Conservation (phyloP, 1,140 invertebrate species). For the Drosophila lowei region DNA sequence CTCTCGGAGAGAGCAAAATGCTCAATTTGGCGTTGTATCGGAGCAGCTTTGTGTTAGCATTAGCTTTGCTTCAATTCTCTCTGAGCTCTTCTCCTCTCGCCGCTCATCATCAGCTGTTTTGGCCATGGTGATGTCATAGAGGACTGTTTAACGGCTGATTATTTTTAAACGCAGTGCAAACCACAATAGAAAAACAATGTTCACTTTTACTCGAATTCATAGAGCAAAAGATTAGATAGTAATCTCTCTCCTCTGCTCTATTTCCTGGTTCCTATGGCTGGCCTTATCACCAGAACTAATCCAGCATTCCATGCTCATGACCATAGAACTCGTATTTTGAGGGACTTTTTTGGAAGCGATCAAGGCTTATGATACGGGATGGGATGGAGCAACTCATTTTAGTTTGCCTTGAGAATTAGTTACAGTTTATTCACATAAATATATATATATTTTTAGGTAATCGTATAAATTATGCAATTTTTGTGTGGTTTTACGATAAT, state of each 20-base stretch:
- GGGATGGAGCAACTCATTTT: constrained; percentile 15
- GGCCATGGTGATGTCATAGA: constrained; percentile 33
- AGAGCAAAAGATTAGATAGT: too few species aligned
- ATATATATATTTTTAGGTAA: constrained; percentile 66
- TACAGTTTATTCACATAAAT: constrained; percentile 81
- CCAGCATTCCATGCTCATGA: constrained; percentile 27
- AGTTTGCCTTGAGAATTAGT: constrained; percentile 79
- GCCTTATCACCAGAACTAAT: constrained; percentile 13
- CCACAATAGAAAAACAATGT: background rate
- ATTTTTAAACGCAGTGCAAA: background rate
- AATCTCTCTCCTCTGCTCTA: background rate
- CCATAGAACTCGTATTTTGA: background rate
- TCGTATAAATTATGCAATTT: constrained; percentile 64
- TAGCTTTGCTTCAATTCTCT: background rate
- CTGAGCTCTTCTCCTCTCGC: background rate
- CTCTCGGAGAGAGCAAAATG: background rate
- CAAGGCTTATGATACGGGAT: background rate
- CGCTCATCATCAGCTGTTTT: constrained; percentile 27
- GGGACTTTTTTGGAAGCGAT: constrained; percentile 12
- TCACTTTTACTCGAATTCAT: too few species aligned
- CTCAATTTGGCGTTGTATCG: background rate
- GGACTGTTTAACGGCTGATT: constrained; percentile 7
- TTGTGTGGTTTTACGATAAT: constrained; percentile 59
- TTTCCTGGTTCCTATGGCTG: constrained; percentile 6
- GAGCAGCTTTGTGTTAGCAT: too few species aligned